Percentiles rank a stretch among this genome's conserved stretches.
phyloP scores from a whole-genome alignment of 2,797 vertebrate genomes.

The Mormyrops attenuatus region DNA sequence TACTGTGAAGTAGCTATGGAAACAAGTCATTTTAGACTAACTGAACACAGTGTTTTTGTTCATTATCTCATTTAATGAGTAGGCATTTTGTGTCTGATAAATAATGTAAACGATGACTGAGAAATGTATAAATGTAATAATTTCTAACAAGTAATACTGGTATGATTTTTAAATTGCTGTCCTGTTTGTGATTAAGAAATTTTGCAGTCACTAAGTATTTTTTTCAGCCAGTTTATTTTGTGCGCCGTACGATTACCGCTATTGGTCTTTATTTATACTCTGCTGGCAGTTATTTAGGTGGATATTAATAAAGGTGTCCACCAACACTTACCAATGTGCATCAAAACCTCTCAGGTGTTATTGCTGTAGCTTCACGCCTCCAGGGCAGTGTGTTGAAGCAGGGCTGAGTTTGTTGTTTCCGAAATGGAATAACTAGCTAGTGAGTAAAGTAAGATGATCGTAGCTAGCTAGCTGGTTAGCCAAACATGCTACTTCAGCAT shows the following conservation, averaged over 20 bases:
- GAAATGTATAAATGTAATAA: background rate
- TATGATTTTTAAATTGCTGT: slow-evolving; percentile 13
- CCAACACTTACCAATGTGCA: background rate
- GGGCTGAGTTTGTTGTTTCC: background rate
- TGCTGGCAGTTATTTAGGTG: background rate
- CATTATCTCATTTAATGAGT: slow-evolving; percentile 40
- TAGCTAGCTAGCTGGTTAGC: background rate
- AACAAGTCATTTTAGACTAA: slow-evolving; percentile 55
- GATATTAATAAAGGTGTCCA: background rate
- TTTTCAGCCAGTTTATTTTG: background rate
- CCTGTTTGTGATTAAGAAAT: background rate
- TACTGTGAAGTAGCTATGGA: slow-evolving; percentile 56
- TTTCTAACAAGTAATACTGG: background rate
- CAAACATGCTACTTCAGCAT: background rate
- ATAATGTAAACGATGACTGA: background rate
- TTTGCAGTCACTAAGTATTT: background rate
- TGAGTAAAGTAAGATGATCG: background rate
- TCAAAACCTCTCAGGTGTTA: background rate
- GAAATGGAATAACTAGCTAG: background rate
- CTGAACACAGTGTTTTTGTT: slow-evolving; percentile 44
- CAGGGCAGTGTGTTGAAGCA: background rate
- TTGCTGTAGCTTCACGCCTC: background rate
- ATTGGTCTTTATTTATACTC: background rate
- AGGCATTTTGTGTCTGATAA: slow-evolving; percentile 21
- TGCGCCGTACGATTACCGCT: background rate